A percentile compares a stretch with the other conserved stretches of the same genome.
These are phyloP conservation scores for Escarpia spicata DNA, from an alignment of 2,888 invertebrate genomes.

Conservation along the genomic window DNA sequence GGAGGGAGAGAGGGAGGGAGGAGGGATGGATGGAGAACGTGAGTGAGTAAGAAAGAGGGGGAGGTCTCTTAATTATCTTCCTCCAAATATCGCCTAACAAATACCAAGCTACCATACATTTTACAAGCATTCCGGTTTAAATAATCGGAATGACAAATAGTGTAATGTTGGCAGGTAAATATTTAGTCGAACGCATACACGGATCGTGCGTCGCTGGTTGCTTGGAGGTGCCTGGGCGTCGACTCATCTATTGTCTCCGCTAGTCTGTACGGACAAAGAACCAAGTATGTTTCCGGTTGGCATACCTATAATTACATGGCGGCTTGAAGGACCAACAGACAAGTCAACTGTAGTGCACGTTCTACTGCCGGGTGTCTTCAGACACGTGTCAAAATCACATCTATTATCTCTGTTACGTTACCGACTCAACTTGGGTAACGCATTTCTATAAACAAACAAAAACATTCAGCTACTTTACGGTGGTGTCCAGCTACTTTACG, in stretches of 20 bases:
- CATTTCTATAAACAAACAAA: not conserved
- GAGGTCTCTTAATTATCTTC: no score
- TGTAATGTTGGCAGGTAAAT: not conserved
- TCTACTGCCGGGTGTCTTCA: not conserved
- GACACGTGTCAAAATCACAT: not conserved
- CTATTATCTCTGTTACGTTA: not conserved
- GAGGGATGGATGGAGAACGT: no score
- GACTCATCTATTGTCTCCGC: not conserved
- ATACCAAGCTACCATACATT: not conserved
- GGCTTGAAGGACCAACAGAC: not conserved
- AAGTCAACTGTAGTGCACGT: not conserved
- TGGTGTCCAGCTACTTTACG: no score
- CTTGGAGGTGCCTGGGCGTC: no score
- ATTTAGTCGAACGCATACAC: not conserved
- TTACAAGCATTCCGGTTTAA: not conserved
- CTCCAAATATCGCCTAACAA: no score
- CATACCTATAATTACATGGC: not conserved
- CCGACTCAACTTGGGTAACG: not conserved
- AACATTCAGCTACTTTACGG: not conserved
- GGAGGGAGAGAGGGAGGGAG: no score
- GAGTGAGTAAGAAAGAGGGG: no score
- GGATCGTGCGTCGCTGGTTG: not conserved
- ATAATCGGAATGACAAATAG: not conserved
- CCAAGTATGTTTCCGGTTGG: not conserved
- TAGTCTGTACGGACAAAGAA: not conserved